Evolutionary conservation across 2,797 vertebrate genomes (phyloP).

Genomic region (Arctocebus calabarensis): DNA sequence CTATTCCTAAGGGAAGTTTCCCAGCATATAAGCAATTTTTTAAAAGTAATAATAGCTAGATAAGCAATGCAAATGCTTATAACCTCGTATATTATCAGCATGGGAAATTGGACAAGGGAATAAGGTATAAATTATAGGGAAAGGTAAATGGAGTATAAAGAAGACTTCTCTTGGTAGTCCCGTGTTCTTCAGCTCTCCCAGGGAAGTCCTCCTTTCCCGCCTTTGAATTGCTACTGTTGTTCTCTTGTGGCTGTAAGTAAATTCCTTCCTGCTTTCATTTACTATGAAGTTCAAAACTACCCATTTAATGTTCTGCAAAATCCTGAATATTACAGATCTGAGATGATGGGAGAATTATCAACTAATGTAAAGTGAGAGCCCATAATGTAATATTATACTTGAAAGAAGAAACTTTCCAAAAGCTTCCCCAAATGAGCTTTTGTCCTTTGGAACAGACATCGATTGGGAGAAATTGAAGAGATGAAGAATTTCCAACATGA

Average conservation of each 20-base stretch:
- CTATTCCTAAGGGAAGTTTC: not conserved
- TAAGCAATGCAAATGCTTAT: not conserved
- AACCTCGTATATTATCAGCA: not conserved
- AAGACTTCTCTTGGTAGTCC: not conserved
- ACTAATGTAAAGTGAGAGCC: not conserved
- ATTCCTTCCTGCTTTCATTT: not conserved
- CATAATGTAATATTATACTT: not conserved
- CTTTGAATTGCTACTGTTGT: not conserved
- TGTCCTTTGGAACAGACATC: slow-evolving; percentile 39
- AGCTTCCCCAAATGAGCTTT: not conserved
- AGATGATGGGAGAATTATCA: slow-evolving; percentile 16
- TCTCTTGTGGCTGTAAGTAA: not conserved
- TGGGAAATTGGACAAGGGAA: not conserved
- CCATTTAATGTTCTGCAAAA: not conserved
- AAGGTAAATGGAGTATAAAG: not conserved
- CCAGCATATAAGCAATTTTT: not conserved
- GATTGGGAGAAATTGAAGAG: not conserved
- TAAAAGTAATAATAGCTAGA: not conserved
- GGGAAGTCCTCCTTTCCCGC: not conserved
- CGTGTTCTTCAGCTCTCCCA: not conserved
- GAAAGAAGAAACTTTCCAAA: not conserved
- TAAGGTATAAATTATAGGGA: not conserved
- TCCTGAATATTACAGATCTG: not conserved
- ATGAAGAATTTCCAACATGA: not conserved
- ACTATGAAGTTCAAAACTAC: not conserved